A percentile compares a stretch with the other conserved stretches of the same genome.
phyloP scores from a whole-genome alignment of 1,140 invertebrate species.

The Megathymus violae region DNA sequence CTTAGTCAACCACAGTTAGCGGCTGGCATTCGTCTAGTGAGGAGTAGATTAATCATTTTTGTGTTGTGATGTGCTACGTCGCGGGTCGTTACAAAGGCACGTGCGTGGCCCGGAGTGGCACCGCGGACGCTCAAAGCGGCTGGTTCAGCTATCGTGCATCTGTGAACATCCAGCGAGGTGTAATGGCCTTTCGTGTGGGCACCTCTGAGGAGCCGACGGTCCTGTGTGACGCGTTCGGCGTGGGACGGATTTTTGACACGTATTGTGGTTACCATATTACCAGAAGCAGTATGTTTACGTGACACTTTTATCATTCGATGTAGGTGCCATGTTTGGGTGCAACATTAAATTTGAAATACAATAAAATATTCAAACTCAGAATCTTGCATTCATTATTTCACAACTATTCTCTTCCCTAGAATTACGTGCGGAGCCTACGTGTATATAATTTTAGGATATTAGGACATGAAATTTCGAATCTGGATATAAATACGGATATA shows the following conservation, averaged over 20 bases:
- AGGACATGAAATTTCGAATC: no score
- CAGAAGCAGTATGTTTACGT: conserved; percentile 31
- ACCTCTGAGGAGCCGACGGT: conserved; percentile 60
- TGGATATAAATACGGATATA: no score
- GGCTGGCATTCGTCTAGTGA: conserved; percentile 46
- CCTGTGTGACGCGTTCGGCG: conserved; percentile 48
- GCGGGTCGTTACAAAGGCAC: conserved; percentile 69
- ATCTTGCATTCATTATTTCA: no score
- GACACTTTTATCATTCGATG: conserved; percentile 40
- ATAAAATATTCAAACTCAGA: no score
- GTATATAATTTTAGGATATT: no score
- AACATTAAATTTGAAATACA: no score
- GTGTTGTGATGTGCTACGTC: conserved; percentile 65
- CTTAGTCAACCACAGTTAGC: conserved; percentile 18
- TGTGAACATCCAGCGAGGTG: conserved; percentile 66
- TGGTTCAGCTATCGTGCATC: conserved; percentile 65
- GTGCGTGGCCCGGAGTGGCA: conserved; percentile 64
- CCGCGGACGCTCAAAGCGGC: conserved; percentile 62
- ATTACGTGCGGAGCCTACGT: no score
- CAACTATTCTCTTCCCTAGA: no score
- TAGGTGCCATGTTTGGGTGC: conserved; percentile 54
- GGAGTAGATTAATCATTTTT: conserved; percentile 69
- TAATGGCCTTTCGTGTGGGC: conserved; percentile 70
- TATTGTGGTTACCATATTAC: conserved; percentile 36
- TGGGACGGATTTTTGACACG: conserved; percentile 54